Percentiles rank a stretch among this genome's conserved stretches.
Conservation (phyloP, 2,113 vertebrate genomes). For the Prolemur simus region DNA sequence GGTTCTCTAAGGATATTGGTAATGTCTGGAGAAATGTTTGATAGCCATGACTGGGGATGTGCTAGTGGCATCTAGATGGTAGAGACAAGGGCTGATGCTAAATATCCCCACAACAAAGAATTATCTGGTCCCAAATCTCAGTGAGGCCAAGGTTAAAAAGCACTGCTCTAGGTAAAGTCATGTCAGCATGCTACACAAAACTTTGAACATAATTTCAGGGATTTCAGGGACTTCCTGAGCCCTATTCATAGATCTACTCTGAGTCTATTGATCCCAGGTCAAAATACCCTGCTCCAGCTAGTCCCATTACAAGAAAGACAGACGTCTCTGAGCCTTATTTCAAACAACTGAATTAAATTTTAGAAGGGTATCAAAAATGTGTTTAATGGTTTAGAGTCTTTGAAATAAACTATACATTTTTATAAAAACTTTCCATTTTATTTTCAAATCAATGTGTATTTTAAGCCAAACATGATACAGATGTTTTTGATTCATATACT, state of each 20-base stretch:
- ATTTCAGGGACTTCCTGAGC: neutral
- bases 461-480: conserved; percentile 41
- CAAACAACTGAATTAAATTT: conserved; percentile 45
- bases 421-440: conserved; percentile 29
- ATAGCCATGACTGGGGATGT: neutral
- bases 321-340: neutral
- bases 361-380: conserved; percentile 24
- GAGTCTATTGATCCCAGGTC: neutral
- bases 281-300: neutral
- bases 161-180: neutral
- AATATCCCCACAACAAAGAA: neutral
- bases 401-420: conserved; percentile 54
- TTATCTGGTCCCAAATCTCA: neutral
- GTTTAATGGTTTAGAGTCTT: conserved; percentile 46
- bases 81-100: neutral
- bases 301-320: neutral
- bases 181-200: neutral
- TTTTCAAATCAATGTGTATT: conserved; percentile 47
- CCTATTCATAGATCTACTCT: neutral
- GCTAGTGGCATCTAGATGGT: neutral
- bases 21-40: neutral
- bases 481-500: conserved; percentile 51
- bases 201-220: neutral
- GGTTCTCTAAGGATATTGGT: neutral
- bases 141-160: neutral